Conservation (phyloP, 2,888 invertebrate species). For the Abscondita cerata region DNA sequence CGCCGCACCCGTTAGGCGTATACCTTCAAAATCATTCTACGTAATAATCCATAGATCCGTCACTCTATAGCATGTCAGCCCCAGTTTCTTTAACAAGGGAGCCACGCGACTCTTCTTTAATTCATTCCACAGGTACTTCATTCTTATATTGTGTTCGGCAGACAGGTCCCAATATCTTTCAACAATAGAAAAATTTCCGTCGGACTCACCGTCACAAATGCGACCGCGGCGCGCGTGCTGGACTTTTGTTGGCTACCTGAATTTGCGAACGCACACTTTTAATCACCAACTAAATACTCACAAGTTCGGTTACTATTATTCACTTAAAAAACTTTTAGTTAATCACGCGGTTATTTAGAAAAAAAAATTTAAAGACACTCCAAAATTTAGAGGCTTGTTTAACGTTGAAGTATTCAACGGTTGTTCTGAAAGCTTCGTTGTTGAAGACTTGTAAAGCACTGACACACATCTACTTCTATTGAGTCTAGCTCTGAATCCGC, state of each 20-base stretch:
- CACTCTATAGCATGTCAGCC: conserved; percentile 36
- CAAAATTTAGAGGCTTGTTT: not conserved
- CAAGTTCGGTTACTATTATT: conserved; percentile 1
- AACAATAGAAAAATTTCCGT: conserved; percentile 40
- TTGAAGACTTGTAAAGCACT: conserved; percentile 20
- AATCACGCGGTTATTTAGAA: not conserved
- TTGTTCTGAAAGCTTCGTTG: conserved; percentile 15
- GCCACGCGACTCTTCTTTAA: conserved; percentile 33
- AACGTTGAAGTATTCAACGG: not conserved
- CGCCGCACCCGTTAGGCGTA: conserved; percentile 36
- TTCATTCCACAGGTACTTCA: conserved; percentile 30
- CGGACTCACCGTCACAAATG: conserved; percentile 32
- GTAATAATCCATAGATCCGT: conserved; percentile 37
- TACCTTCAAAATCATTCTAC: conserved; percentile 32
- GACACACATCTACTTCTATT: conserved; percentile 22
- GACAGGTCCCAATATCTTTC: conserved; percentile 31
- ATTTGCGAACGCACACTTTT: conserved; percentile 2
- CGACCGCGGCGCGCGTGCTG: conserved; percentile 12
- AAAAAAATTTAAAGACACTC: conserved; percentile 10
- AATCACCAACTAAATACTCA: conserved; percentile 6
- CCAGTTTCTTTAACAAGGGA: conserved; percentile 35
- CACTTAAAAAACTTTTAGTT: conserved; percentile 12
- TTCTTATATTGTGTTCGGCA: conserved; percentile 24
- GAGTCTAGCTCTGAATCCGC: conserved; percentile 20
- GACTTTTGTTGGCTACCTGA: not conserved